Percentiles rank a stretch among this genome's conserved stretches.
These are phyloP conservation scores for Habroteleia sp. DNA, from an alignment of 2,888 invertebrate species.

Conservation along the genomic window DNA sequence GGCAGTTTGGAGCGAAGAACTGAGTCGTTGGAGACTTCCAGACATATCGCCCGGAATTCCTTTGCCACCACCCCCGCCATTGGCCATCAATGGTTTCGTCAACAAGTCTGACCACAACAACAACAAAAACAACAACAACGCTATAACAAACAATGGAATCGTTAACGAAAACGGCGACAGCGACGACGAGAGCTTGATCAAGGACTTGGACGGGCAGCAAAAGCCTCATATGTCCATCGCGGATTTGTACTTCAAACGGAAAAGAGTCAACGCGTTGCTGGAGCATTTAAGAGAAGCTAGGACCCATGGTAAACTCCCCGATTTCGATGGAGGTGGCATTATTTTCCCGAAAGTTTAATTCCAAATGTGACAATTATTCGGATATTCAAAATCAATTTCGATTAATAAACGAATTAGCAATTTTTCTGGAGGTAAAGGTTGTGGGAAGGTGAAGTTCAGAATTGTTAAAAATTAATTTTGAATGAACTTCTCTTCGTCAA, in stretches of 20 bases:
- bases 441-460: too few relatives aligned
- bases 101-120: slow-evolving; percentile 73
- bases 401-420: too few relatives aligned
- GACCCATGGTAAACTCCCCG: slow-evolving; percentile 78
- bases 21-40: slow-evolving; percentile 78
- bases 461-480: too few relatives aligned
- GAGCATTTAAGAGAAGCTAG: slow-evolving; percentile 77
- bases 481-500: too few relatives aligned
- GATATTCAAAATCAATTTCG: too few relatives aligned
- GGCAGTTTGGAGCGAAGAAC: slow-evolving; percentile 78
- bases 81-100: slow-evolving; percentile 67
- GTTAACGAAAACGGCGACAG: slow-evolving; percentile 28
- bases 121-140: slow-evolving; percentile 67
- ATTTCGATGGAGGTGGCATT: too few relatives aligned
- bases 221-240: slow-evolving; percentile 68
- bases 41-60: slow-evolving; percentile 74
- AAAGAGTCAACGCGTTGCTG: slow-evolving; percentile 76
- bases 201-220: slow-evolving; percentile 63
- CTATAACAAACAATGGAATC: slow-evolving; percentile 22
- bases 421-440: too few relatives aligned
- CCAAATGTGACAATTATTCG: too few relatives aligned
- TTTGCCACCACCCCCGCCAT: slow-evolving; percentile 73
- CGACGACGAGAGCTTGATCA: slow-evolving; percentile 60
- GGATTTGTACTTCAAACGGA: slow-evolving; percentile 76
- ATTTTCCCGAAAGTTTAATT: too few relatives aligned